These are phyloP conservation scores for Pasiphila rectangulata DNA, from an alignment of 2,888 invertebrate genomes.

Conservation along the genomic window DNA sequence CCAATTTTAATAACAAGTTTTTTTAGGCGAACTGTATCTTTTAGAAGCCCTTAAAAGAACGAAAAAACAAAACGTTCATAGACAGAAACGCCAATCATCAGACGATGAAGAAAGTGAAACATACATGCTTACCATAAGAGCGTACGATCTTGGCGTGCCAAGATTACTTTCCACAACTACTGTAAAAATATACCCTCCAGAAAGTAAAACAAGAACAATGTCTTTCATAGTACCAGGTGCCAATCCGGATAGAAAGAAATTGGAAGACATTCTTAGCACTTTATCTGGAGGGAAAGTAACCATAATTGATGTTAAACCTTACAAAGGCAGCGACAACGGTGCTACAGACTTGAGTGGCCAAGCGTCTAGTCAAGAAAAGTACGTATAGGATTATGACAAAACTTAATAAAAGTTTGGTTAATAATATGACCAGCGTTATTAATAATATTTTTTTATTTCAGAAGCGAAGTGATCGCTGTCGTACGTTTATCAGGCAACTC, in stretches of 20 bases:
- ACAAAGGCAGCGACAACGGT: conserved; percentile 79
- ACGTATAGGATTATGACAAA: conserved; percentile 34
- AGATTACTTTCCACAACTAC: conserved; percentile 86
- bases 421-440: neutral
- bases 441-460: conserved; percentile 49
- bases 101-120: conserved; percentile 74
- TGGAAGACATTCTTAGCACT: conserved; percentile 87
- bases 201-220: conserved; percentile 87
- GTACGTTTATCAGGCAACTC: conserved; percentile 84
- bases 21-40: conserved; percentile 84
- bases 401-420: neutral
- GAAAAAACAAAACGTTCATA: conserved; percentile 61
- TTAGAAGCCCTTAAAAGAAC: conserved; percentile 74
- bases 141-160: conserved; percentile 92
- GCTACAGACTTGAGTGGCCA: conserved; percentile 76
- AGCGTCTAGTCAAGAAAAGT: conserved; percentile 81
- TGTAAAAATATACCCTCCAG: conserved; percentile 89
- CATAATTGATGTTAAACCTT: conserved; percentile 87
- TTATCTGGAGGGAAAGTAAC: conserved; percentile 90
- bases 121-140: conserved; percentile 86
- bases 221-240: conserved; percentile 90
- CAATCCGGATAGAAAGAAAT: conserved; percentile 86
- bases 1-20: too few relatives aligned
- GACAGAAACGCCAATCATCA: conserved; percentile 72
- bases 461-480: conserved; percentile 87